Evolutionary conservation across 2,888 invertebrate genomes (phyloP).

Genomic region (Trachelus troglodyta): DNA sequence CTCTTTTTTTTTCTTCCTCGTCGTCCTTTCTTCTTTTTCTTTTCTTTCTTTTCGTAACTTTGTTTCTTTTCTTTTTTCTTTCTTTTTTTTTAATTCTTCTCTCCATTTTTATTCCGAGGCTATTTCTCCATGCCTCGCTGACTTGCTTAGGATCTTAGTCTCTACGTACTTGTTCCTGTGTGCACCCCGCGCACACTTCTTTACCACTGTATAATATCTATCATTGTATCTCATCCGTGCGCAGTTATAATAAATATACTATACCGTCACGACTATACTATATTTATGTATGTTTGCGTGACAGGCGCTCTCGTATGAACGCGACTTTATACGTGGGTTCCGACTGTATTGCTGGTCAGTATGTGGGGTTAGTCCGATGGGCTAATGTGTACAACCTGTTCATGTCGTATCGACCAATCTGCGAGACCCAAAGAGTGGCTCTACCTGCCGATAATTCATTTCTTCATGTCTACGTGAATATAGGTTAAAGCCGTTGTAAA

Average conservation of each 20-base stretch:
- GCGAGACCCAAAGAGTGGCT: constrained; percentile 20
- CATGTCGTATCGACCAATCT: constrained; percentile 10
- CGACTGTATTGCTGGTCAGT: background rate
- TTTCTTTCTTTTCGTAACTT: background rate
- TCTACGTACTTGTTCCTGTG: background rate
- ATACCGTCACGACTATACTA: background rate
- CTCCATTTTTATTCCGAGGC: constrained; percentile 30
- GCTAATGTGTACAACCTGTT: constrained; percentile 3
- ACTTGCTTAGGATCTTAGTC: constrained; percentile 11
- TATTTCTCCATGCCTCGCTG: constrained; percentile 45
- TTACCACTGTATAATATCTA: background rate
- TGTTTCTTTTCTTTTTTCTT: background rate
- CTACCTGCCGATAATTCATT: constrained; percentile 29
- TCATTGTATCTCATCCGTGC: background rate
- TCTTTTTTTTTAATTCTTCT: constrained; percentile 14
- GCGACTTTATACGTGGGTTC: background rate
- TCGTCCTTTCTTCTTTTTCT: background rate
- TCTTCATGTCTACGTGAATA: constrained; percentile 33
- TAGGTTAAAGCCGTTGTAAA: constrained; percentile 32
- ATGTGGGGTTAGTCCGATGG: background rate
- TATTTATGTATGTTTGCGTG: background rate
- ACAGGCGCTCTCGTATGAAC: background rate
- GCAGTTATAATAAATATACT: background rate
- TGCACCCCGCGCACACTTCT: background rate
- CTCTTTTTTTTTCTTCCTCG: constrained; percentile 18